A percentile compares a stretch with the other conserved stretches of the same genome.
These are phyloP conservation scores for Thecocarcelia acutangulata DNA, from an alignment of 2,888 invertebrate genomes.

Conservation along the genomic window DNA sequence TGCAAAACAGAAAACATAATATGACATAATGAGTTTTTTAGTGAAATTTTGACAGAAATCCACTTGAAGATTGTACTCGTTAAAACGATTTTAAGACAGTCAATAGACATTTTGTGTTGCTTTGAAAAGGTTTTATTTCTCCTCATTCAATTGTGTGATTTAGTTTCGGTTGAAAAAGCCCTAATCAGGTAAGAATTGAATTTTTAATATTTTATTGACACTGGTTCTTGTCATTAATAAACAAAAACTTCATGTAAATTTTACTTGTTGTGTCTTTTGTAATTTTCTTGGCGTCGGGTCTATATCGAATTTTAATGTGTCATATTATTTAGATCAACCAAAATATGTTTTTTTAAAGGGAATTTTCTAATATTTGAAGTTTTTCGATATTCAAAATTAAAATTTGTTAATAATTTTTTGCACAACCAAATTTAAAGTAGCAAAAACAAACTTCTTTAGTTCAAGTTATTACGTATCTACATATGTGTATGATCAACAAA, in stretches of 20 bases:
- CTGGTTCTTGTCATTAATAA: slow-evolving; percentile 3
- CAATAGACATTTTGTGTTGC: slow-evolving; percentile 30
- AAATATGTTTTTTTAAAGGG: neutral
- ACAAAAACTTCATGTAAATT: slow-evolving; percentile 4
- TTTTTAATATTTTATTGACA: slow-evolving; percentile 66
- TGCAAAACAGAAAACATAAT: neutral
- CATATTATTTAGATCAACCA: slow-evolving; percentile 34
- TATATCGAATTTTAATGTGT: slow-evolving; percentile 55
- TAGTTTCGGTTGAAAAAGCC: slow-evolving; percentile 30
- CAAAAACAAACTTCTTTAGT: neutral
- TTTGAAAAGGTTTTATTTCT: slow-evolving; percentile 1
- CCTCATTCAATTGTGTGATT: slow-evolving; percentile 13
- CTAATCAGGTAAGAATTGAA: slow-evolving; percentile 62
- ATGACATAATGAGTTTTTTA: slow-evolving; percentile 28
- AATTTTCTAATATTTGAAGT: no score
- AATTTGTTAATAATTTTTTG: neutral
- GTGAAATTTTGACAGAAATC: neutral
- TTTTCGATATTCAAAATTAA: neutral
- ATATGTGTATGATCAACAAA: neutral
- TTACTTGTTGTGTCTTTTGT: slow-evolving; percentile 43
- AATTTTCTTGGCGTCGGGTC: slow-evolving; percentile 61
- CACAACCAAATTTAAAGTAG: no score
- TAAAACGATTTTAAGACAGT: slow-evolving; percentile 2
- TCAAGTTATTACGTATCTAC: neutral
- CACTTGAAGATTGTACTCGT: neutral